Evolutionary conservation across 2,888 invertebrate genomes (phyloP).

Genomic region (Melanotus villosus): DNA sequence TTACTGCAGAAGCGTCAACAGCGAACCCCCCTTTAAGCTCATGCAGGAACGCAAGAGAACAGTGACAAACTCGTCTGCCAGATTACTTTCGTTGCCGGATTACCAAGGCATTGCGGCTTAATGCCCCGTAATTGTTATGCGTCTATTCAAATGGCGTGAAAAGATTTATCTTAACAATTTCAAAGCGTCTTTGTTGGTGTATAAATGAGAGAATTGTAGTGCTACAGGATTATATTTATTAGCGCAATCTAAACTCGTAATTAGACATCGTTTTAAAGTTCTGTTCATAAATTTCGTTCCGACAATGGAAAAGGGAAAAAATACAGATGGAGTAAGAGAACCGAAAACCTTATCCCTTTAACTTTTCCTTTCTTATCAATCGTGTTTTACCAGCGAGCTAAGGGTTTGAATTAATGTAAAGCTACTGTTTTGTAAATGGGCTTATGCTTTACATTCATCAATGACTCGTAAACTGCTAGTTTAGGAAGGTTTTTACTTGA

Average conservation of each 20-base stretch:
- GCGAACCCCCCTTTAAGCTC: constrained; percentile 21
- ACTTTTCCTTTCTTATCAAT: constrained; percentile 12
- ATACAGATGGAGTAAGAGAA: neutral
- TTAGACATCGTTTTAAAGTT: constrained; percentile 13
- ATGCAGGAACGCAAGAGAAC: constrained; percentile 15
- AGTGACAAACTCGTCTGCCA: constrained; percentile 37
- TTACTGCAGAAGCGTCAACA: constrained; percentile 15
- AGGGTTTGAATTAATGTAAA: neutral
- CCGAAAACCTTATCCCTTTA: neutral
- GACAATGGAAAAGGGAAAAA: neutral
- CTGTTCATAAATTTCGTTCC: constrained; percentile 2
- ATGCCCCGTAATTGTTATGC: constrained; percentile 52
- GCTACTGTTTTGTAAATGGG: constrained; percentile 7
- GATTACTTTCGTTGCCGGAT: constrained; percentile 46
- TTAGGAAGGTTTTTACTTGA: constrained; percentile 2
- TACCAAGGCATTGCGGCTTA: constrained; percentile 46
- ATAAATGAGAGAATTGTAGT: constrained; percentile 28
- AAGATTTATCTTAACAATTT: constrained; percentile 44
- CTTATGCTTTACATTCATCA: constrained; percentile 11
- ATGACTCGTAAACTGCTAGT: constrained; percentile 4
- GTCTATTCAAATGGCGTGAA: constrained; percentile 48
- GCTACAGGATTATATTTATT: constrained; percentile 34
- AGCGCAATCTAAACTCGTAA: constrained; percentile 28
- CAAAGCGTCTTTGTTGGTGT: constrained; percentile 22
- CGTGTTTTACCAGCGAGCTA: neutral